Evolutionary conservation across 2,797 vertebrate species (phyloP).

Genomic region (Molossus alvarezi): DNA sequence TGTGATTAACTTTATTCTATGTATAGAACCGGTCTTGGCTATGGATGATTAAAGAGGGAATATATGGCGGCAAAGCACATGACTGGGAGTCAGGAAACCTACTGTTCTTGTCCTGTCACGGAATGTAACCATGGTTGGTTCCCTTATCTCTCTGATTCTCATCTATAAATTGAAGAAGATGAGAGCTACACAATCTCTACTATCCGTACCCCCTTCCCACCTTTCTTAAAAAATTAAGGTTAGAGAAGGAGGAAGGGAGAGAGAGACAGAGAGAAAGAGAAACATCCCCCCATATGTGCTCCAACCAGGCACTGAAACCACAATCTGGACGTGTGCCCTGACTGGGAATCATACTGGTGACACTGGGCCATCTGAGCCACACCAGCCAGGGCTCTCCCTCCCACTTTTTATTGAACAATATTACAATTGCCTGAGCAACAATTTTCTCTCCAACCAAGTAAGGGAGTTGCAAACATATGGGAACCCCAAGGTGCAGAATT

Average conservation of each 20-base stretch:
- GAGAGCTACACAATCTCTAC: neutral
- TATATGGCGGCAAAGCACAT: neutral
- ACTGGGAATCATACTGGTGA: neutral
- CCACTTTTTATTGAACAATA: neutral
- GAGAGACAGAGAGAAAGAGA: neutral
- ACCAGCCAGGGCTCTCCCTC: neutral
- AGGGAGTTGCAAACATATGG: neutral
- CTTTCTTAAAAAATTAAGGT: neutral
- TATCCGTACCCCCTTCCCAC: neutral
- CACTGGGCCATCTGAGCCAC: neutral
- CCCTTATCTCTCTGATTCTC: neutral
- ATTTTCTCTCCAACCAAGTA: neutral
- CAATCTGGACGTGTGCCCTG: neutral
- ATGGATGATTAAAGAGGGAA: neutral
- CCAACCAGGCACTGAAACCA: neutral
- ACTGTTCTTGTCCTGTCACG: neutral
- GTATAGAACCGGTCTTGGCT: neutral
- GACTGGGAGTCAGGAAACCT: neutral
- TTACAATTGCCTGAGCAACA: neutral
- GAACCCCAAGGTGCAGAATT: neutral
- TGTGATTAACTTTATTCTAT: neutral
- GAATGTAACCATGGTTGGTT: neutral
- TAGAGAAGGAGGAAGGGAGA: neutral
- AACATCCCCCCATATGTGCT: neutral
- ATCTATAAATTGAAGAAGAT: neutral